Base-by-base conservation (phyloP, 2,113 vertebrate genomes). In the Peromyscus polionotus region DNA sequence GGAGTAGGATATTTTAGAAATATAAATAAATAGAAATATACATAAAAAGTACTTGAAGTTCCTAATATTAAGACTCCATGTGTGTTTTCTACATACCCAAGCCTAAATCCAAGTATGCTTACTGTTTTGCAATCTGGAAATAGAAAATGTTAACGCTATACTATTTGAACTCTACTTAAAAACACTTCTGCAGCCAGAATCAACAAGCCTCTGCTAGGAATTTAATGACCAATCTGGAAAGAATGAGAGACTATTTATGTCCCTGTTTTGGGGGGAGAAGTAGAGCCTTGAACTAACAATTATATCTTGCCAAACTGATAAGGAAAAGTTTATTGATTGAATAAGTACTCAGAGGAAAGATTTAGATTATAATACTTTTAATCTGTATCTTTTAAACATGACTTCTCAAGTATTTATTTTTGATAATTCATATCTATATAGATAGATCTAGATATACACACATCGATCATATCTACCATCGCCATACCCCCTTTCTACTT, bases 161-260 rank as follows among this genome's bases (percentile, higher is more conserved):
- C 7, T 83, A 39, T 91, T 95, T 88, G 14, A 88, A 77, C 10
- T 54, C 4, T 42, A 36, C 17, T 70, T 6, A 87, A 94, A 96
- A 94, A 79, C 92, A 85, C n/a, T 73, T 94, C 65, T 79, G 63
- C 48, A 51, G 7, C 42, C 68, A 84, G 45, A 95, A 85, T 79
- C 54, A 83, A 51, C 20, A 94, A 73, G 39, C 19, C 26, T 84
- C 33, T 7, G 9, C 70, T 48, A 88, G 45, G 13, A 94, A 92
- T 85, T 94, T 80, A 85, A 72, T 92, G 84, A 80, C 26, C 48
- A 92, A 92, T 77, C 24, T 57, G 68, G 54, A 93, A 91, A 92
- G 51, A 91, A 94, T 61, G 59, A 95, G 1, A 48, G 31, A 90
- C 24, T 26, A 65, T 67, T 91, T 85, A 14, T 26, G 31, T 42